Evolutionary conservation across 1,140 invertebrate species (phyloP).

Genomic region (Lerema accius): DNA sequence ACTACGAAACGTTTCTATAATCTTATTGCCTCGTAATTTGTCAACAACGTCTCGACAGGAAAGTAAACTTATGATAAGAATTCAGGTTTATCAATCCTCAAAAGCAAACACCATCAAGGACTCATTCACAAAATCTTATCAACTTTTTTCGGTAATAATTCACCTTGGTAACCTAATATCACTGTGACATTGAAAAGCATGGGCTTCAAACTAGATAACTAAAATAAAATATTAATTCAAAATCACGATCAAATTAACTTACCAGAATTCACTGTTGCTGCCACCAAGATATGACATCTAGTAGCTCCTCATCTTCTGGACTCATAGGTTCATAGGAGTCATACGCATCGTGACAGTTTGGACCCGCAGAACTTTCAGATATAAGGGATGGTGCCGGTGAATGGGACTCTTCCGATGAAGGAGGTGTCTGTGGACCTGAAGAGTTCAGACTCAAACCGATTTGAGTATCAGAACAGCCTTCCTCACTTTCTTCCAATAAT

Average conservation of each 20-base stretch:
- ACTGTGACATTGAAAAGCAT: constrained; percentile 18
- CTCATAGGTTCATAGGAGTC: constrained; percentile 92
- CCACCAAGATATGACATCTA: constrained; percentile 95
- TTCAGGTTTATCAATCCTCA: constrained; percentile 57
- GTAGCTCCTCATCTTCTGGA: constrained; percentile 94
- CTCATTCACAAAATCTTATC: constrained; percentile 58
- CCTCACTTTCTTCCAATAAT: constrained; percentile 89
- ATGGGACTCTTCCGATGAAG: constrained; percentile 88
- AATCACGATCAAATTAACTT: constrained; percentile 36
- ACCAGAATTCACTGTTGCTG: constrained; percentile 85
- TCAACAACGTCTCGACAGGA: constrained; percentile 63
- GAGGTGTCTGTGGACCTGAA: constrained; percentile 81
- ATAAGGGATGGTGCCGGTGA: constrained; percentile 92
- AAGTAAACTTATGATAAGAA: constrained; percentile 71
- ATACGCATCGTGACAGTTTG: constrained; percentile 85
- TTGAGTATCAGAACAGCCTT: constrained; percentile 74
- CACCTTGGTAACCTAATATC: constrained; percentile 33
- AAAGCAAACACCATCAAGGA: constrained; percentile 54
- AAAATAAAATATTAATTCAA: constrained; percentile 19
- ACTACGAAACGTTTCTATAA: neutral
- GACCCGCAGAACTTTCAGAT: constrained; percentile 88
- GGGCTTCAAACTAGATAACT: neutral
- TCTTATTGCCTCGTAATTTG: constrained; percentile 25
- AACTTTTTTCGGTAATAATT: constrained; percentile 32
- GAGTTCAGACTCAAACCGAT: constrained; percentile 54